A percentile compares a stretch with the other conserved stretches of the same genome.
These are phyloP conservation scores for Platanista minor DNA, from an alignment of 2,113 vertebrate genomes.

Conservation along the genomic window DNA sequence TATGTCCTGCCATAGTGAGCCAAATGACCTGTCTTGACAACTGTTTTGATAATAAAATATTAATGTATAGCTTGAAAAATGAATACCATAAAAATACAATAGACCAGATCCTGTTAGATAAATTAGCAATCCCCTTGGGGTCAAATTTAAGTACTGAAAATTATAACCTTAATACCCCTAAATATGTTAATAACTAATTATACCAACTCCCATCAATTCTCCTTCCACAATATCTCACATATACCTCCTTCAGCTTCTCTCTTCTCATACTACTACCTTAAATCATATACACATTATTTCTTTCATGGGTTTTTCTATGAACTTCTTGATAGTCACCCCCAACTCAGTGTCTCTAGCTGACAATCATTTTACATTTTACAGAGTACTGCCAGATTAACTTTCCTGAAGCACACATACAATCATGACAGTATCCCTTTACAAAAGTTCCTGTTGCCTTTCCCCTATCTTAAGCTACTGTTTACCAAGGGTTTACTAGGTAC, in stretches of 20 bases:
- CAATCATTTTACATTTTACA: neutral
- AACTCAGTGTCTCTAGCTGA: neutral
- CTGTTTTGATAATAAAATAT: neutral
- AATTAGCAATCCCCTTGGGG: neutral
- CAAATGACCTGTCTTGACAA: neutral
- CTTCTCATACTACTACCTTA: neutral
- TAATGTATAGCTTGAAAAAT: neutral
- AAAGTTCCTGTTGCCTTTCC: neutral
- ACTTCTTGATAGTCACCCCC: neutral
- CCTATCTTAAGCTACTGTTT: neutral
- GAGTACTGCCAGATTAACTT: neutral
- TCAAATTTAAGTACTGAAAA: conserved; percentile 13
- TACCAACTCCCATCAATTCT: neutral
- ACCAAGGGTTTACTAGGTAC: neutral
- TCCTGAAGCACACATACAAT: neutral
- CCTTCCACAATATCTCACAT: neutral
- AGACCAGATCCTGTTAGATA: neutral
- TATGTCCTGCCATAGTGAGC: conserved; percentile 7
- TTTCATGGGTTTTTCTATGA: neutral
- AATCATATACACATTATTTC: neutral
- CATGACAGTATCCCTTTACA: neutral
- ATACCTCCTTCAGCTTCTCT: neutral
- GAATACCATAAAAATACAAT: neutral
- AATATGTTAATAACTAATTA: neutral
- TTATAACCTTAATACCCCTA: neutral